Conservation (phyloP, 2,888 invertebrate genomes). For the Girardia tigrina region DNA sequence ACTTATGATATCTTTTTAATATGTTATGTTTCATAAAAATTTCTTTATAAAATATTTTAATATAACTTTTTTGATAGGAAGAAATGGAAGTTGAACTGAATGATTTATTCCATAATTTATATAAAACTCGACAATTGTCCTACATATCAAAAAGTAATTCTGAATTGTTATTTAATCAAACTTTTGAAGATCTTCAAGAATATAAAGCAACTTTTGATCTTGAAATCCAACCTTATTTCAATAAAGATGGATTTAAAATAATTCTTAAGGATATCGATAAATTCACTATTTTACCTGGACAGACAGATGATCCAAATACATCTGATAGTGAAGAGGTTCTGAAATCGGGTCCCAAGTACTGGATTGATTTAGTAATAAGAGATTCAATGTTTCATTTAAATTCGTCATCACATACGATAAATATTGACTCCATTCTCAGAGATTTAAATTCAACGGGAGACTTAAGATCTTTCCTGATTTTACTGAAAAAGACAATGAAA, state of each 20-base stretch:
- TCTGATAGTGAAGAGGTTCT: neutral
- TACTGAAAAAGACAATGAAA: neutral
- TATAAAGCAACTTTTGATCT: neutral
- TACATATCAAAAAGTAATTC: neutral
- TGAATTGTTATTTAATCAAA: neutral
- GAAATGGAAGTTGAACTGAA: neutral
- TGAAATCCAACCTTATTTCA: neutral
- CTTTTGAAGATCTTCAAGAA: neutral
- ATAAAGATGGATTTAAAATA: neutral
- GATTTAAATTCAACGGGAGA: constrained; percentile 10
- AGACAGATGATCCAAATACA: neutral
- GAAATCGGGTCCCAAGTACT: neutral
- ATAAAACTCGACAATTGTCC: neutral
- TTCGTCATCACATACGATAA: neutral
- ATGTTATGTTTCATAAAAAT: too few relatives aligned
- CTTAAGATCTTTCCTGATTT: neutral
- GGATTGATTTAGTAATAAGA: neutral
- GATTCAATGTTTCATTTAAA: neutral
- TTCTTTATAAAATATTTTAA: too few relatives aligned
- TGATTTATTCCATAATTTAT: neutral
- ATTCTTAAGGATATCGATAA: neutral
- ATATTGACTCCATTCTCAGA: constrained; percentile 9
- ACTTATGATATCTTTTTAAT: too few relatives aligned
- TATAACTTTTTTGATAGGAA: too few relatives aligned
- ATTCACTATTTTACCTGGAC: neutral